A percentile compares a stretch with the other conserved stretches of the same genome.
phyloP scores from a whole-genome alignment of 2,888 invertebrate species.

The Eurois occulta region DNA sequence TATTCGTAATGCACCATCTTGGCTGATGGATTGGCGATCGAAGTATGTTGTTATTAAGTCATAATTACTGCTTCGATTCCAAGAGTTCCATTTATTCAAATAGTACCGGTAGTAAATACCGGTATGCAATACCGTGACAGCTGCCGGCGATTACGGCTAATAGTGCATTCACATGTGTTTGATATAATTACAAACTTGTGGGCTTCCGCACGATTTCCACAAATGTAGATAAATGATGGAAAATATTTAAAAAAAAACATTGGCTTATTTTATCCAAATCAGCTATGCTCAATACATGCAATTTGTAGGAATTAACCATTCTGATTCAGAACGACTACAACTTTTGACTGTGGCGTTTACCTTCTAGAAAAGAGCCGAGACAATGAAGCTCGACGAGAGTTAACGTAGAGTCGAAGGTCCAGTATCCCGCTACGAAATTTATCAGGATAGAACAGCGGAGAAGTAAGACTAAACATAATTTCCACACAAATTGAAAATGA shows the following conservation, averaged over 20 bases:
- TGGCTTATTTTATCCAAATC: neutral
- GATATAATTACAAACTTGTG: conserved; percentile 45
- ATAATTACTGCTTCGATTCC: conserved; percentile 14
- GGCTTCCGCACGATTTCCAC: conserved; percentile 29
- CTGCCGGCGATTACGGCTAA: conserved; percentile 14
- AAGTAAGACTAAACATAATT: neutral
- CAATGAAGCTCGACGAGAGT: neutral
- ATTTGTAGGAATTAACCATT: neutral
- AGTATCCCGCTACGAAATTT: neutral
- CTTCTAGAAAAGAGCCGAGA: neutral
- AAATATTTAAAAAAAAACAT: neutral
- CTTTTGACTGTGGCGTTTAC: neutral
- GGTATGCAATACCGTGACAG: conserved; percentile 34
- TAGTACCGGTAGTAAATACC: conserved; percentile 26
- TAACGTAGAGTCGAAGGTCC: neutral
- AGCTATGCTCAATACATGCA: neutral
- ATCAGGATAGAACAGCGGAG: neutral
- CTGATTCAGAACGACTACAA: neutral
- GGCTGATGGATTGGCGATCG: neutral
- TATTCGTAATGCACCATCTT: neutral
- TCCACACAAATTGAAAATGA: neutral
- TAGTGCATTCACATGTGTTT: conserved; percentile 36
- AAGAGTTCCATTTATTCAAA: conserved; percentile 18
- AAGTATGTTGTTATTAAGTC: conserved; percentile 4
- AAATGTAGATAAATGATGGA: neutral